Evolutionary conservation across 2,113 vertebrate species (phyloP).

Genomic region (Corythoichthys intestinalis): DNA sequence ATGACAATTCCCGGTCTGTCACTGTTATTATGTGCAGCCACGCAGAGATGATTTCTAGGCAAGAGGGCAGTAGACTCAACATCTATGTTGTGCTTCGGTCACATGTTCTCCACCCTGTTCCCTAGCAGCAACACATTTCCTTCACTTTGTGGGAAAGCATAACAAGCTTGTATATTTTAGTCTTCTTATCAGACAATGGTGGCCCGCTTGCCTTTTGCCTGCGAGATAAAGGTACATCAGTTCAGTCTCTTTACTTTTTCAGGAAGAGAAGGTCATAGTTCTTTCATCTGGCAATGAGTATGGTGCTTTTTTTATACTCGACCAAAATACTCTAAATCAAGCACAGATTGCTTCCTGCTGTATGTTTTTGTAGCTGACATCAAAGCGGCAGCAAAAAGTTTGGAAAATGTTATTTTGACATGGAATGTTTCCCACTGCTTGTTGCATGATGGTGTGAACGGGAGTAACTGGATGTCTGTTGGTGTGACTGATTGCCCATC

Average conservation of each 20-base stretch:
- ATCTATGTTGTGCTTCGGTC: slow-evolving; percentile 42
- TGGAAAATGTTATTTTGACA: slow-evolving; percentile 42
- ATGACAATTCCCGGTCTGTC: slow-evolving; percentile 27
- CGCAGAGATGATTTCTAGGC: slow-evolving; percentile 48
- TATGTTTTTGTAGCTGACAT: slow-evolving; percentile 20
- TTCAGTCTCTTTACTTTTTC: slow-evolving; percentile 28
- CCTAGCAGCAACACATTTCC: slow-evolving; percentile 47
- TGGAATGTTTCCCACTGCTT: slow-evolving; percentile 27
- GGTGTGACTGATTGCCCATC: slow-evolving; percentile 26
- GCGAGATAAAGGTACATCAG: slow-evolving; percentile 55
- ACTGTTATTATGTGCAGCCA: slow-evolving; percentile 64
- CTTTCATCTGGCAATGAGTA: slow-evolving; percentile 13
- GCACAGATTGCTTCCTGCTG: slow-evolving; percentile 9
- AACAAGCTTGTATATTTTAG: slow-evolving; percentile 52
- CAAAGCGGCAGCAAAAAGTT: slow-evolving; percentile 14
- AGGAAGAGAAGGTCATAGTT: slow-evolving; percentile 30
- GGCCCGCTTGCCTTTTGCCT: slow-evolving; percentile 27
- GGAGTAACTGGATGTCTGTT: slow-evolving; percentile 12
- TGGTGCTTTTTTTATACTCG: slow-evolving; percentile 6
- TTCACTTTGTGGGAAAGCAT: slow-evolving; percentile 63
- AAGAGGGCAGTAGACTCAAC: slow-evolving; percentile 54
- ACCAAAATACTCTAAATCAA: slow-evolving; percentile 22
- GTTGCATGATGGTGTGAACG: slow-evolving; percentile 32
- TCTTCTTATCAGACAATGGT: slow-evolving; percentile 50
- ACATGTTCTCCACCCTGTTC: slow-evolving; percentile 23